Evolutionary conservation across 2,113 vertebrate genomes (phyloP), one percentile per base, ranked within the genome.

Genomic region (Grammomys surdaster): DNA sequence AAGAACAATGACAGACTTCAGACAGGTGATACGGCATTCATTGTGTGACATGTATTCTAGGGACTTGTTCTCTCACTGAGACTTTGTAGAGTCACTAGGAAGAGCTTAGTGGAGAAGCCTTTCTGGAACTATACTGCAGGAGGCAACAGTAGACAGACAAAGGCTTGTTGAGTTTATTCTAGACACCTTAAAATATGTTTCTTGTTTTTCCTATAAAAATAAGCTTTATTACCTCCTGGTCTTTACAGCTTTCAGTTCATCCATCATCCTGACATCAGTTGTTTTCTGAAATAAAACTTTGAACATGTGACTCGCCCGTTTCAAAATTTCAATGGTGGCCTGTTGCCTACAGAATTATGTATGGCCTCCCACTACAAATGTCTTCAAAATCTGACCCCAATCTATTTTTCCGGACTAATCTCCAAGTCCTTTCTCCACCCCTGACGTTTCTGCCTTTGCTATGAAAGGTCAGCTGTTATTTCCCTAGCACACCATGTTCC

Each of bases 341-440:
- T 28, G 24, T 96, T 95, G 92, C 69, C 56, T 94, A 85, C 80
- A 93, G 75, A 97, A 95, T 91, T 94, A 89, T 60, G 70, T 76
- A 54, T 70, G 91, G 88, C 11, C 65, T 93, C 88, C 93, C 84
- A 88, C 73, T 33, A 95, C 75, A 94, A 87, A 95, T 93, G 78
- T 93, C 78, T 96, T 96, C 65, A 93, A 95, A 95, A 85, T 91
- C 58, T 94, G 84, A 96, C 95, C 88, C 46, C 95, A 85, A 92
- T 97, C 88, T 94, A 77, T 89, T 95, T 96, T 93, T 46, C 60
- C 46, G 89, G 89, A 96, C 97, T 96, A 97, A 94, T 97, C 73
- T 97, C 76, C 84, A 93, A 60, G 48, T 93, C 22, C 51, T 91
- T 97, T 96, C 70, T 24, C 70, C 48, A 80, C 48, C 67, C 70